A percentile compares a stretch with the other conserved stretches of the same genome.
phyloP scores from a whole-genome alignment of 1,140 invertebrate genomes.

The Neotoxoptera formosana region DNA sequence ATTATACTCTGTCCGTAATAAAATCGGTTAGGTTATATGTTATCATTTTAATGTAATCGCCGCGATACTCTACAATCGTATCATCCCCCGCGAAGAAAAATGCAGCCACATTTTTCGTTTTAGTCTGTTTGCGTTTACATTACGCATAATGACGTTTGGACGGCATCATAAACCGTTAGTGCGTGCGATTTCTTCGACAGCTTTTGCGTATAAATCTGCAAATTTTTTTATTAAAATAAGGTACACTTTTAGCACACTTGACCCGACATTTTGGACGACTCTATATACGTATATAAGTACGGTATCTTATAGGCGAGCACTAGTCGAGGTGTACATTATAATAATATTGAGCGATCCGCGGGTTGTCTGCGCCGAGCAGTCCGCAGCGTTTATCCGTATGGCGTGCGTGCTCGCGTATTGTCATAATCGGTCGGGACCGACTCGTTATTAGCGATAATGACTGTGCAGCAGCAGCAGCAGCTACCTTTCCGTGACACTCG shows the following conservation, averaged over 20 bases:
- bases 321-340: not conserved
- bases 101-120: no score
- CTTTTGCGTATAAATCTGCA: not conserved
- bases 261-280: not conserved
- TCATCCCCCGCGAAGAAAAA: not conserved
- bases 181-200: not conserved
- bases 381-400: not conserved
- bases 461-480: constrained; percentile 38
- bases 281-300: not conserved
- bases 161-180: not conserved
- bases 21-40: not conserved
- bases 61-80: no score
- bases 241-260: not conserved
- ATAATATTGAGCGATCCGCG: not conserved
- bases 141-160: no score
- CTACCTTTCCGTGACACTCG: constrained; percentile 54
- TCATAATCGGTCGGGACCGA: constrained; percentile 40
- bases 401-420: constrained; percentile 12
- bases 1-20: not conserved
- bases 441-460: constrained; percentile 57
- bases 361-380: not conserved
- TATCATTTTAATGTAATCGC: not conserved
- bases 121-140: no score
- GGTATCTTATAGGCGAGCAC: not conserved
- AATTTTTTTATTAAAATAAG: not conserved